Evolutionary conservation across 2,113 vertebrate species (phyloP), one percentile per base, ranked within the genome.

Genomic region (Pomatostomus ruficeps): DNA sequence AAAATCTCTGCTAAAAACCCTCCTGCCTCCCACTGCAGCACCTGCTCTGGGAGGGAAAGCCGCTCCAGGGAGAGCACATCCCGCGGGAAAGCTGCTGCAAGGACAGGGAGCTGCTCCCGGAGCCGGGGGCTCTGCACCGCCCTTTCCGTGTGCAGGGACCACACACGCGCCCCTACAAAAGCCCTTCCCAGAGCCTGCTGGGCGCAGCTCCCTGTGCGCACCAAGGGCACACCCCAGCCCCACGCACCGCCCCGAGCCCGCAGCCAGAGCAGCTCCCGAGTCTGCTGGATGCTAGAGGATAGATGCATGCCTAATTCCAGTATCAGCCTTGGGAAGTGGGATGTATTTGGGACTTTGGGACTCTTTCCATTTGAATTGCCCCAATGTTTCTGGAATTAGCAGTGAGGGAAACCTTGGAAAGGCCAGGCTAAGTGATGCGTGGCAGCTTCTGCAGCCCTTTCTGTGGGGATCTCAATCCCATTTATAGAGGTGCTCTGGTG

Each of bases 171-270:
- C 71, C 49, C 65, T 26, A 52, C 43, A 40, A 72, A 83, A 62
- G 86, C 77, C 43, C 2, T 42, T 33, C 70, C 22, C 19, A 35
- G 45, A 52, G 66, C 72, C 42, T 45, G 72, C 66, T 15, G 43
- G 63, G 74, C 58, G 29, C 42, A n/a, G 20, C 73, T 18, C 57
- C 4, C 2, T 7, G 18, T 2, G 35, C 14, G 11, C 6, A 0
- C 17, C 10, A 12, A 42, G 2, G 31, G 51, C n/a, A 29, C 38
- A 10, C 35, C 46, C 35, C 23, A 19, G 48, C 36, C 38, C 49
- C 31, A 1, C 2, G 33, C 45, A 11, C 22, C 9, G 14, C 54
- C 40, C 51, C 23, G 9, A 7, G 10, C 14, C 1, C 0, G 7
- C 7, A 1, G 5, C 17, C 23, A 2, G 52, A 42, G 59, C 31